Evolutionary conservation across 2,888 invertebrate genomes (phyloP), one percentile per base, ranked within the genome.

Genomic region (Idaea straminata): DNA sequence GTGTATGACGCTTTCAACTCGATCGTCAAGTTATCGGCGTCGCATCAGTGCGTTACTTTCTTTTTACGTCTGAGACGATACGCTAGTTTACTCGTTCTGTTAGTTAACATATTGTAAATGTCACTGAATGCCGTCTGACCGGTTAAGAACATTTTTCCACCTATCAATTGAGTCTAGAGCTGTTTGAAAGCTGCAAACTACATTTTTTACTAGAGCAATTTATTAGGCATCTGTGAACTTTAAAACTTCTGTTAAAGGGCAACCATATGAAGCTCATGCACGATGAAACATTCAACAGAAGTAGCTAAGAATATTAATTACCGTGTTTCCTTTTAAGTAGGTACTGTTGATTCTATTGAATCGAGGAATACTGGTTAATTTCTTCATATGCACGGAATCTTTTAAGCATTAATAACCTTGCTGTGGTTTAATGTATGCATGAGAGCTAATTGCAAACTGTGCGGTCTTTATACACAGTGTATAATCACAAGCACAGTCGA

Each of bases 101-200:
- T 83, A 82, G 84, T 86, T 86, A 86, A 81, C 83, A 85, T 87
- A 88, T 87, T 86, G 85, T 86, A 85, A 91, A 91, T 91, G 88
- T 89, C 89, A 88, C 78, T 83, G 85, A 84, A 86, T 86, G 90
- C 77, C 74, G 85, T 75, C 75, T 62, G 66, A 90, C 91, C 90
- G 89, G 91, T 91, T 82, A 63, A 75, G 78, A 82, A 82, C 77
- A 78, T 76, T 81, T 84, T 81, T 79, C 70, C 73, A 78, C 84
- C 80, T 76, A 72, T 77, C 77, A 78, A 81, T 77, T 71, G 82
- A 79, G 79, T 75, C 77, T 79, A 77, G 78, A 78, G 80, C 78
- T 76, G 78, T 84, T 84, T 83, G 81, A 87, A 87, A 87, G 86
- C 84, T 85, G 86, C 83, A 73, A 83, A 84, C 80, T 83, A 78